These are phyloP conservation scores for Nerophis lumbriciformis DNA, from an alignment of 2,113 vertebrate species.

Conservation along the genomic window DNA sequence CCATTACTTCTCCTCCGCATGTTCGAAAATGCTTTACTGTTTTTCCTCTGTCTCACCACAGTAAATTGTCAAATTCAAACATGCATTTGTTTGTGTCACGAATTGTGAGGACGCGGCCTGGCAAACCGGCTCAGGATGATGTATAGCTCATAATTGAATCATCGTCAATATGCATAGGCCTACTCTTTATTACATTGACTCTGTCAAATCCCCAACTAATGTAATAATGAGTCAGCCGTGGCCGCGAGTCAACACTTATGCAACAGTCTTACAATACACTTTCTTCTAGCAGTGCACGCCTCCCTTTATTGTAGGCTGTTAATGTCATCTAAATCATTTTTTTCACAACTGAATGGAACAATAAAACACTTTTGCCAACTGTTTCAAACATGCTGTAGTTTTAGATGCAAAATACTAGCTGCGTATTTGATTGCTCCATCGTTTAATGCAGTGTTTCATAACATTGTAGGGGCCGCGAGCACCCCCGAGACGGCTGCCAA, in stretches of 20 bases:
- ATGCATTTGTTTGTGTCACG: not conserved
- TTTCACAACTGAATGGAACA: constrained; percentile 1
- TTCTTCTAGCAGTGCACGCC: not conserved
- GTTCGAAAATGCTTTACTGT: not conserved
- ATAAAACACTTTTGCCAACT: not conserved
- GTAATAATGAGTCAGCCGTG: not conserved
- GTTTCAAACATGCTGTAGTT: not conserved
- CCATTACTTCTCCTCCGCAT: constrained; percentile 33
- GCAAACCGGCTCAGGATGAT: too few relatives aligned
- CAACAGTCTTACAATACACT: not conserved
- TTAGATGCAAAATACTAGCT: not conserved
- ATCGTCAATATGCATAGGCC: too few relatives aligned
- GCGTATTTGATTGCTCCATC: too few relatives aligned
- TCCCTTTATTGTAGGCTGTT: not conserved
- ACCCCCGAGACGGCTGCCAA: too few relatives aligned
- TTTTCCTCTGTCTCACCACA: not conserved
- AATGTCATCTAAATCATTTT: not conserved
- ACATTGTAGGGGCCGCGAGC: too few relatives aligned
- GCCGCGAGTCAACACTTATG: constrained; percentile 5
- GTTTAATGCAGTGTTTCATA: too few relatives aligned
- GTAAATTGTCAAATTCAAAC: not conserved
- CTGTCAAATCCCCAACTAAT: constrained; percentile 9
- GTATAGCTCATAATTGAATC: too few relatives aligned
- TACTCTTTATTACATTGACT: not conserved
- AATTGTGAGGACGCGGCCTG: not conserved